phyloP scores from a whole-genome alignment of 1,140 invertebrate genomes.

The Kradibia gibbosae region DNA sequence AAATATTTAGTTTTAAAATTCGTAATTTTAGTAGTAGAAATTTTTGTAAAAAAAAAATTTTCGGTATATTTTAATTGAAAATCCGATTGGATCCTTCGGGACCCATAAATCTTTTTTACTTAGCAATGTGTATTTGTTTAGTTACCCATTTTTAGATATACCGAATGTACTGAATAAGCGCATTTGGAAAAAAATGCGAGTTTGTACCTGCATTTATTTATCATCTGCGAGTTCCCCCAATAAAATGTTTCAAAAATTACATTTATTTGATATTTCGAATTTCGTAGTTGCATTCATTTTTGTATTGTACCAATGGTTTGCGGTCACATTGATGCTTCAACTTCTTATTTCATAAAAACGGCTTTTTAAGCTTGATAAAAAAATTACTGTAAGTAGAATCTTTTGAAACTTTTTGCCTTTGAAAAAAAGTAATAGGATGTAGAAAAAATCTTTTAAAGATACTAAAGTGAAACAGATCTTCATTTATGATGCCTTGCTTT shows the following conservation, averaged over 20 bases:
- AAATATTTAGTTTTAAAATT: too few species aligned
- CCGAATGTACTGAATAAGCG: neutral
- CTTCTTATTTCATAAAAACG: neutral
- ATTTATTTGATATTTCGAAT: neutral
- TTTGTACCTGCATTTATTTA: neutral
- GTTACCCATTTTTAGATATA: neutral
- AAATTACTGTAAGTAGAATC: neutral
- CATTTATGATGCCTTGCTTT: slow-evolving; percentile 23
- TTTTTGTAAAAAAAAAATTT: neutral
- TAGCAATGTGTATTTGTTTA: neutral
- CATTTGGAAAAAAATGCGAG: neutral
- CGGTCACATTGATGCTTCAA: neutral
- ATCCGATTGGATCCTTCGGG: neutral
- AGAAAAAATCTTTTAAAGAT: neutral
- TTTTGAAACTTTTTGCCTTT: slow-evolving; percentile 16
- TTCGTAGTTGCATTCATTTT: neutral
- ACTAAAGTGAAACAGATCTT: neutral
- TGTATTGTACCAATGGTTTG: slow-evolving; percentile 23
- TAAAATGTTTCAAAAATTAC: neutral
- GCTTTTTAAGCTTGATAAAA: neutral
- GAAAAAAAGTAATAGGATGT: neutral
- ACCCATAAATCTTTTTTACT: neutral
- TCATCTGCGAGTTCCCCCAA: neutral
- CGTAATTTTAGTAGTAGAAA: neutral
- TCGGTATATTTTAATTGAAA: neutral